phyloP scores from a whole-genome alignment of 2,888 invertebrate genomes.

The Eueremaeus valkanovi region DNA sequence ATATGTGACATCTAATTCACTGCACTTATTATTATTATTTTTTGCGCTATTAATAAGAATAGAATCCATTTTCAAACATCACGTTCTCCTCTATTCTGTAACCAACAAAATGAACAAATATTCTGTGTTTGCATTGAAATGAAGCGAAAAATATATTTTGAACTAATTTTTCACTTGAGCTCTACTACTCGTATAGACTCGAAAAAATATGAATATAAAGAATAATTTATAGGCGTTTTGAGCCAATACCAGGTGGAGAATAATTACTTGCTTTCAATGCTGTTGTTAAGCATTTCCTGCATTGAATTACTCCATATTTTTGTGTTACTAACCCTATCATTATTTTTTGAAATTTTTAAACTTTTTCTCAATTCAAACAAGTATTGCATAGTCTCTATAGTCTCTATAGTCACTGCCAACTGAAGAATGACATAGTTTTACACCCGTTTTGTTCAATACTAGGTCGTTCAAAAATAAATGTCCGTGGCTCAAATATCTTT shows the following conservation, averaged over 20 bases:
- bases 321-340: conserved; percentile 18
- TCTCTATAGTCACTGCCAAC: not conserved
- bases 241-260: conserved; percentile 23
- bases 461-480: not conserved
- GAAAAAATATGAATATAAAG: not conserved
- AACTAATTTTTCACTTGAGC: not conserved
- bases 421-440: not conserved
- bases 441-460: not conserved
- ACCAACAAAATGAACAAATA: not conserved
- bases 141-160: not conserved
- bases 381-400: no score
- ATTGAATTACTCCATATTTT: not conserved
- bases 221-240: no score
- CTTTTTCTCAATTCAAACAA: not conserved
- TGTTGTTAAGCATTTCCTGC: conserved; percentile 17
- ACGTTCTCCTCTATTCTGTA: not conserved
- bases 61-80: not conserved
- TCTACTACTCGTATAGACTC: not conserved
- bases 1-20: not conserved
- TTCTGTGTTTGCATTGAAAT: not conserved
- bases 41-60: not conserved
- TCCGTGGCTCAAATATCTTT: no score
- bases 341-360: not conserved
- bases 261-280: not conserved
- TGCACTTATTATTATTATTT: not conserved